Evolutionary conservation across 2,888 invertebrate genomes (phyloP).

Genomic region (Tetheella fluctuosa): DNA sequence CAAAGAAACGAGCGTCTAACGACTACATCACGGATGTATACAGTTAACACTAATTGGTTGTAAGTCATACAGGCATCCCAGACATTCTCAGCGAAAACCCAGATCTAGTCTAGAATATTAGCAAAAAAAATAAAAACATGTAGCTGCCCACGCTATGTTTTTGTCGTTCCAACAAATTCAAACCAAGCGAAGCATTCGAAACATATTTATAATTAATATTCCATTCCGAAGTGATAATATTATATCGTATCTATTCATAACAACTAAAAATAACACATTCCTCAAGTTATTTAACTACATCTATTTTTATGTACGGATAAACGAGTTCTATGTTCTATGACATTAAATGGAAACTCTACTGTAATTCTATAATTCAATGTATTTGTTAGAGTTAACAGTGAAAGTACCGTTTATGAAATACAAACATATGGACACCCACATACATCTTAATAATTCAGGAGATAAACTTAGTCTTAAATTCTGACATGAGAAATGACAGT

Average conservation of each 20-base stretch:
- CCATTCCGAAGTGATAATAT: background rate
- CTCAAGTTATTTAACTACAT: background rate
- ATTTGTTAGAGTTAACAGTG: background rate
- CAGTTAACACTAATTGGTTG: conserved; percentile 17
- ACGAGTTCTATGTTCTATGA: conserved; percentile 3
- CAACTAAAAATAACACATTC: conserved; percentile 10
- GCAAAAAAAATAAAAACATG: background rate
- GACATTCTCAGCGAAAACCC: conserved; percentile 20
- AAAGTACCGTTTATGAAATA: background rate
- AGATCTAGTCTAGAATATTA: conserved; percentile 10
- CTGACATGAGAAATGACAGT: background rate
- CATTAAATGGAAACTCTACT: background rate
- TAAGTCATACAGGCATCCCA: conserved; percentile 20
- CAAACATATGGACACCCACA: background rate
- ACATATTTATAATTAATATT: conserved; percentile 9
- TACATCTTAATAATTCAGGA: background rate
- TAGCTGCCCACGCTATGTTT: background rate
- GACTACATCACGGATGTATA: conserved; percentile 13
- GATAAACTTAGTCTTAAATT: background rate
- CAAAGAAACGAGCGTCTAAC: background rate
- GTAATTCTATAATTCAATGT: background rate
- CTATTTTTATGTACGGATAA: background rate
- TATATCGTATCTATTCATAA: conserved; percentile 2
- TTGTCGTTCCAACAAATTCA: background rate
- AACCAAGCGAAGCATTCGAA: background rate